phyloP scores from a whole-genome alignment of 2,888 invertebrate species.

The Chymomyza procnemis region DNA sequence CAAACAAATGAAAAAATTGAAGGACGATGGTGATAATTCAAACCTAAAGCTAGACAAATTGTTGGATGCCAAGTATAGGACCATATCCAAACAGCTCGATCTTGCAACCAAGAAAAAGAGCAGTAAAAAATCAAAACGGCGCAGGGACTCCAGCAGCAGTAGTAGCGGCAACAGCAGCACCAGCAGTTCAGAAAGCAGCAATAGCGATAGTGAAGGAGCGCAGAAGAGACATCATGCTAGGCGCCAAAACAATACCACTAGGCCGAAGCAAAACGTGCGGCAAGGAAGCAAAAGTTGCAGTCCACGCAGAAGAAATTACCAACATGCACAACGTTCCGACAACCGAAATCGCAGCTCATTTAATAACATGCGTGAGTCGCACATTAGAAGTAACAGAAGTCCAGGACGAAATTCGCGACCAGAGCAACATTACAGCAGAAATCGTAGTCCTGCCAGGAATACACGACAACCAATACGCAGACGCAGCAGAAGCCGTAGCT shows the following conservation, averaged over 20 bases:
- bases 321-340: neutral
- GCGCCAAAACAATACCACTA: constrained; percentile 8
- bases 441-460: neutral
- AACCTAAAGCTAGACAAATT: constrained; percentile 74
- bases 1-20: constrained; percentile 80
- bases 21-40: constrained; percentile 75
- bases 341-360: neutral
- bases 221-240: constrained; percentile 1
- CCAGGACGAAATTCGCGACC: neutral
- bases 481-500: constrained; percentile 5
- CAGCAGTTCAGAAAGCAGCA: constrained; percentile 28
- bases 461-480: neutral
- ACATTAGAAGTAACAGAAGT: neutral
- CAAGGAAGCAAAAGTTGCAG: constrained; percentile 24
- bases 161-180: constrained; percentile 32
- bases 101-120: constrained; percentile 67
- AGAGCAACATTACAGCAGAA: neutral
- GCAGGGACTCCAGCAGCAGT: constrained; percentile 23
- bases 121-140: constrained; percentile 32
- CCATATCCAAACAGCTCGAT: constrained; percentile 77
- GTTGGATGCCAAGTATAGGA: constrained; percentile 76
- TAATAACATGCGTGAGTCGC: neutral
- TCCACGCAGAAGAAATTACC: constrained; percentile 9
- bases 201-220: neutral
- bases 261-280: neutral